These are phyloP conservation scores for Adineta ricciae DNA, from an alignment of 2,888 invertebrate species.

Conservation along the genomic window DNA sequence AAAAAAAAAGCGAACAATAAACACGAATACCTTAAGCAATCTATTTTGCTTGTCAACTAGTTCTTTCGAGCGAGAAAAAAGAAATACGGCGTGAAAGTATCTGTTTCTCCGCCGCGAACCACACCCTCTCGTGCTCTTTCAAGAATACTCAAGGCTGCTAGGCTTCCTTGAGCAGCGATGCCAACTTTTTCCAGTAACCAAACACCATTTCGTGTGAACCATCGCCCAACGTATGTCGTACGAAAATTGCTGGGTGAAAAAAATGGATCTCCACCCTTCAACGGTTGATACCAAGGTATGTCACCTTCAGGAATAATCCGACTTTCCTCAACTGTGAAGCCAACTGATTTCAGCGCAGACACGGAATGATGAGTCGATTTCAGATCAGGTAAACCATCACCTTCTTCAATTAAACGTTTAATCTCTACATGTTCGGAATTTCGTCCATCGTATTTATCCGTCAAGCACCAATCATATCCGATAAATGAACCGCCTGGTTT, in stretches of 20 bases:
- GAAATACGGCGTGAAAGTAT: conserved; percentile 36
- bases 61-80: conserved; percentile 30
- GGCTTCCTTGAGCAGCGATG: conserved; percentile 35
- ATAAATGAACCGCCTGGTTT: conserved; percentile 37
- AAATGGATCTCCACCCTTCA: conserved; percentile 24
- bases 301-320: conserved; percentile 33
- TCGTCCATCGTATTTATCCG: conserved; percentile 35
- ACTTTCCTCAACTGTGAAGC: conserved; percentile 35
- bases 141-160: conserved; percentile 34
- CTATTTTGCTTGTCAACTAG: neutral
- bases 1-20: no score
- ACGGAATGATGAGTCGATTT: conserved; percentile 22
- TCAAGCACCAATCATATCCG: conserved; percentile 36
- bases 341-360: conserved; percentile 31
- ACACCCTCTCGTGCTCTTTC: conserved; percentile 35
- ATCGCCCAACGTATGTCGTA: conserved; percentile 35
- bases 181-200: conserved; percentile 35
- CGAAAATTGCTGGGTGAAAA: conserved; percentile 35
- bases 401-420: conserved; percentile 35
- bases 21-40: no score
- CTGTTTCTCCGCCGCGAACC: conserved; percentile 35
- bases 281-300: conserved; percentile 35
- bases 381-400: conserved; percentile 35
- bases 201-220: conserved; percentile 35
- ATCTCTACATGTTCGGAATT: conserved; percentile 35